Percentiles rank a stretch among this genome's conserved stretches.
Conservation (phyloP, 2,888 invertebrate genomes). For the Tholera decimalis region DNA sequence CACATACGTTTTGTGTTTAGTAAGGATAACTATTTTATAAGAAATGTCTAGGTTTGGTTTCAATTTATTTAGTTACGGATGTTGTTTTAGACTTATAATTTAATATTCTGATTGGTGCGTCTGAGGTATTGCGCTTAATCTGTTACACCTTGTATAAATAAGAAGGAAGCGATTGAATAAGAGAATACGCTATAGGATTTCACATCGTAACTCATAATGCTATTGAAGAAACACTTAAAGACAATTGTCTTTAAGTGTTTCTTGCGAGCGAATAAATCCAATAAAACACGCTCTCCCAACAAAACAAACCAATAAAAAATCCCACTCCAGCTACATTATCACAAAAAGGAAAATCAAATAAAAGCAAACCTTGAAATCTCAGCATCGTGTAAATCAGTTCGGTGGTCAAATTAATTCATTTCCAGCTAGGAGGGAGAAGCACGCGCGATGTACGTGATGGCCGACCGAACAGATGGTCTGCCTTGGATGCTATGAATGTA, state of each 20-base stretch:
- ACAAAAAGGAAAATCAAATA: slow-evolving; percentile 63
- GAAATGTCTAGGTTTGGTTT: too few species aligned
- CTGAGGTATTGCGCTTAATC: too few species aligned
- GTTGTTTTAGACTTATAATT: too few species aligned
- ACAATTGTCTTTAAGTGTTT: too few species aligned
- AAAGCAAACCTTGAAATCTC: slow-evolving; percentile 56
- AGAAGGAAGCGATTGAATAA: background rate
- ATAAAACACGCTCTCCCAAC: slow-evolving; percentile 56
- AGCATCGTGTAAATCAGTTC: slow-evolving; percentile 61
- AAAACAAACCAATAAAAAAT: slow-evolving; percentile 52
- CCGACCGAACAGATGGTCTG: slow-evolving; percentile 53
- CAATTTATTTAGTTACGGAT: too few species aligned
- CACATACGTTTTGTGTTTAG: too few species aligned
- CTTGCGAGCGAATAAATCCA: slow-evolving; percentile 45
- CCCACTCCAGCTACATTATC: slow-evolving; percentile 33
- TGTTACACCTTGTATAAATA: too few species aligned
- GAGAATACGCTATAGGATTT: background rate
- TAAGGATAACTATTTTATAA: too few species aligned
- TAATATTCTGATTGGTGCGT: too few species aligned
- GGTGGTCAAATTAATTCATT: slow-evolving; percentile 62
- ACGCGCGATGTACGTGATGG: slow-evolving; percentile 61
- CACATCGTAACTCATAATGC: slow-evolving; percentile 1
- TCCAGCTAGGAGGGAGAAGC: slow-evolving; percentile 37
- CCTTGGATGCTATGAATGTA: slow-evolving; percentile 51
- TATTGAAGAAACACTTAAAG: slow-evolving; percentile 44